A percentile compares a stretch with the other conserved stretches of the same genome.
These are phyloP conservation scores for Fabriciana adippe DNA, from an alignment of 2,888 invertebrate genomes.

Conservation along the genomic window DNA sequence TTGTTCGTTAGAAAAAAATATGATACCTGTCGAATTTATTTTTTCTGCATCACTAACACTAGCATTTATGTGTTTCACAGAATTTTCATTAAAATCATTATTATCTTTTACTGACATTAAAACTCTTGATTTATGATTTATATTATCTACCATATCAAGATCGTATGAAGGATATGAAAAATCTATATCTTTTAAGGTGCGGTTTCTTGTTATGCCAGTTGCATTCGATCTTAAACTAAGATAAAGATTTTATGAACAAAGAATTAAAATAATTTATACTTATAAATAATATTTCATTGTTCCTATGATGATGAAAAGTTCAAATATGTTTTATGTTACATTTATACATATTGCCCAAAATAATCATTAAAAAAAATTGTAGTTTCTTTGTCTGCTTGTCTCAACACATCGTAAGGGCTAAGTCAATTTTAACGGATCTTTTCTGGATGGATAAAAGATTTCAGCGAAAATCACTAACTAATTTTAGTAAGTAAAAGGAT, in stretches of 20 bases:
- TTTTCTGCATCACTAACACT: background rate
- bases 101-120: conserved; percentile 52
- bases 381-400: too few species aligned
- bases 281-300: too few species aligned
- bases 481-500: too few species aligned
- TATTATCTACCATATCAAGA: conserved; percentile 58
- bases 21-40: conserved; percentile 1
- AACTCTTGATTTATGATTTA: conserved; percentile 60
- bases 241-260: background rate
- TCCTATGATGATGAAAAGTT: too few species aligned
- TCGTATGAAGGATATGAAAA: conserved; percentile 50
- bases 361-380: too few species aligned
- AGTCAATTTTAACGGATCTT: too few species aligned
- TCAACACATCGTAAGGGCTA: too few species aligned
- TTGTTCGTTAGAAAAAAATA: background rate
- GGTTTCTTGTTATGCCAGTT: conserved; percentile 2
- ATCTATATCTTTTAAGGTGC: conserved; percentile 21
- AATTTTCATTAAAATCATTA: conserved; percentile 1
- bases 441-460: too few species aligned
- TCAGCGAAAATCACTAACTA: too few species aligned
- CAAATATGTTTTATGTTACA: too few species aligned
- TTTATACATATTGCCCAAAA: too few species aligned
- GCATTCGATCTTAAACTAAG: conserved; percentile 18
- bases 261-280: background rate
- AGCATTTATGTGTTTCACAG: background rate